Base-by-base conservation (phyloP, 2,888 invertebrate genomes). In the Chaitophorus viminalis region DNA sequence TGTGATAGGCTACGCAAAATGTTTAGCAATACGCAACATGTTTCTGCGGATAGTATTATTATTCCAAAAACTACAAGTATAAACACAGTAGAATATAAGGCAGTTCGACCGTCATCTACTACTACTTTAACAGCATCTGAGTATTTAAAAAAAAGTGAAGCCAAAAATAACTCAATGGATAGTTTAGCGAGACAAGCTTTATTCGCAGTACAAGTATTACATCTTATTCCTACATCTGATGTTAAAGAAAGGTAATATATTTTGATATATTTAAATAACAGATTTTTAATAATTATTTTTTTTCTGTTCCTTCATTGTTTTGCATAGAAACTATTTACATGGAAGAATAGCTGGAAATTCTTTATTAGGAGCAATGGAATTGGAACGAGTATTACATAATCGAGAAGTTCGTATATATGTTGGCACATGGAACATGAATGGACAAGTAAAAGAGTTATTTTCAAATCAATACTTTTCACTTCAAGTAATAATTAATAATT, bases 391-490 rank as follows among this genome's bases (percentile, higher is more conserved):
- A 76, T 94, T 98, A 90, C 97, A 97, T 2, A 95, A 95, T 90
- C 93, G 96, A 90, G 96, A 96, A 92, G 93, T 98, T 0, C 95
- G 94, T 89, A 94, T 98, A 90, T 98, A 97, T 93, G 95, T 98
- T 88, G 98, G 97, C 11, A 90, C 90, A 14, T 99, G 98, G 98
- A 99, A 99, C 91, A 98, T 98, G 97, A 98, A 97, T 92, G 98
- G 97, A 60, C 96, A 98, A 94, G 96, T 97, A 93, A 92, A 90
- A 90, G 89, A 76, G 25, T 18, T 68, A 3, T 77, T 70, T 39
- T 76, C 31, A 68, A 68, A 88, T 33, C 0, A 36, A 60, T 39
- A 21, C n/a, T 76, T 14, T 46, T 8, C 4, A 29, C 39, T 17
- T 1, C 33, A 83, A 52, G 17, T 46, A 14, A 68, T 88, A 83